Evolutionary conservation across 2,797 vertebrate genomes (phyloP).

Genomic region (Pempheris klunzingeri): DNA sequence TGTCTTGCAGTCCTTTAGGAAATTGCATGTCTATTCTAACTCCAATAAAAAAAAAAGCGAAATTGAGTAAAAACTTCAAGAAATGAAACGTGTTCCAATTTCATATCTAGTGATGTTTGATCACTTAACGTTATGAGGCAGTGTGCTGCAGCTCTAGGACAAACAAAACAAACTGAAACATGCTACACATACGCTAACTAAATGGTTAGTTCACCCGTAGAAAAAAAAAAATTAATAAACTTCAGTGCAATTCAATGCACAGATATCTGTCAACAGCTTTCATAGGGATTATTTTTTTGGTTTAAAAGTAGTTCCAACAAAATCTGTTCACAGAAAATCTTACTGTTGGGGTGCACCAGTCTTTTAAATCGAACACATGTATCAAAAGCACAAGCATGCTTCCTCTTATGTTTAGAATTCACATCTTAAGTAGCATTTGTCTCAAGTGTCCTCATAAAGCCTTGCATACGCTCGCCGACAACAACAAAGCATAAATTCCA

Average conservation of each 20-base stretch:
- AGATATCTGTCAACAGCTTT: background rate
- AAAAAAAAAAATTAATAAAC: background rate
- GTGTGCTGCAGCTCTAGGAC: background rate
- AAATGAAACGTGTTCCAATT: background rate
- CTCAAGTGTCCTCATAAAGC: conserved; percentile 33
- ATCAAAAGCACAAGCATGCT: background rate
- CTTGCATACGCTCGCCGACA: background rate
- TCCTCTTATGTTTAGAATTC: conserved; percentile 14
- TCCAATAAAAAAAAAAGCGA: background rate
- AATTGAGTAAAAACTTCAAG: conserved; percentile 14
- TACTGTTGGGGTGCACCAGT: background rate
- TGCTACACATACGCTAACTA: background rate
- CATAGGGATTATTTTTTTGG: background rate
- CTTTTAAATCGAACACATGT: background rate
- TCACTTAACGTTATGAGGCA: background rate
- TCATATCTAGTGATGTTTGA: background rate
- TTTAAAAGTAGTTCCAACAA: background rate
- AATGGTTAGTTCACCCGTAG: background rate
- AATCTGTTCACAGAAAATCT: background rate
- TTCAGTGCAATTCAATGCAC: background rate
- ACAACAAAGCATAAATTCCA: conserved; percentile 59
- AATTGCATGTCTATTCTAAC: conserved; percentile 1
- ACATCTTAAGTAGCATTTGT: conserved; percentile 14
- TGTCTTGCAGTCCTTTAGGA: conserved; percentile 8
- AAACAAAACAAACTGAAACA: background rate